phyloP scores from a whole-genome alignment of 2,888 invertebrate species.

The Argyra leucocephala region DNA sequence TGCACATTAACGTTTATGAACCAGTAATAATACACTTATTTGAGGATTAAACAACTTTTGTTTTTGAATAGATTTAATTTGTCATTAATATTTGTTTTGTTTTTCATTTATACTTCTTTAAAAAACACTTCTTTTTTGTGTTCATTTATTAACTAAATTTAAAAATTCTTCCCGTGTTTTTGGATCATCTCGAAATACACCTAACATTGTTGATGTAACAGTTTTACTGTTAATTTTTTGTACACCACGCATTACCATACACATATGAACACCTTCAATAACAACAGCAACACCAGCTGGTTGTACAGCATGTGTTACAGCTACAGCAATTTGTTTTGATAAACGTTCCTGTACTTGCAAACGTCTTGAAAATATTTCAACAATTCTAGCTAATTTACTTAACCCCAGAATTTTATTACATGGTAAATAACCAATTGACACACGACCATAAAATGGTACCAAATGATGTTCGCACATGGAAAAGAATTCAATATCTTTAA shows the following conservation, averaged over 20 bases:
- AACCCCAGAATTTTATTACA: constrained; percentile 94
- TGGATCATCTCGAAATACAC: constrained; percentile 97
- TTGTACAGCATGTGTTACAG: constrained; percentile 92
- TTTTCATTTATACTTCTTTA: no score
- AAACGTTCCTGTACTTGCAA: constrained; percentile 96
- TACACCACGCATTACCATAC: constrained; percentile 99
- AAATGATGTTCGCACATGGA: constrained; percentile 99
- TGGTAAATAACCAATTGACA: constrained; percentile 96
- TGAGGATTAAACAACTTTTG: background rate
- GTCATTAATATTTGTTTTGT: no score
- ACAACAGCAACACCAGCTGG: constrained; percentile 97
- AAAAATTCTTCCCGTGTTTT: constrained; percentile 98
- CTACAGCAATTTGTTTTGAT: constrained; percentile 96
- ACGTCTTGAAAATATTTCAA: constrained; percentile 92
- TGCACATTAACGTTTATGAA: background rate
- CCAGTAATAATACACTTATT: background rate
- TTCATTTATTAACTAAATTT: constrained; percentile 63
- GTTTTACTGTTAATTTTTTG: constrained; percentile 99
- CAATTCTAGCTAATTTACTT: constrained; percentile 95
- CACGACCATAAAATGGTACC: constrained; percentile 98
- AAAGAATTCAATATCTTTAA: constrained; percentile 99
- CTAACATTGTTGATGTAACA: constrained; percentile 96
- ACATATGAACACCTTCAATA: constrained; percentile 98
- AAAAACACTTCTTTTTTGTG: background rate
- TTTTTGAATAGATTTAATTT: no score